Percentiles rank a stretch among this genome's conserved stretches.
Evolutionary conservation across 2,797 vertebrate genomes (phyloP).

Genomic region (Acrocephalus scirpaceus): DNA sequence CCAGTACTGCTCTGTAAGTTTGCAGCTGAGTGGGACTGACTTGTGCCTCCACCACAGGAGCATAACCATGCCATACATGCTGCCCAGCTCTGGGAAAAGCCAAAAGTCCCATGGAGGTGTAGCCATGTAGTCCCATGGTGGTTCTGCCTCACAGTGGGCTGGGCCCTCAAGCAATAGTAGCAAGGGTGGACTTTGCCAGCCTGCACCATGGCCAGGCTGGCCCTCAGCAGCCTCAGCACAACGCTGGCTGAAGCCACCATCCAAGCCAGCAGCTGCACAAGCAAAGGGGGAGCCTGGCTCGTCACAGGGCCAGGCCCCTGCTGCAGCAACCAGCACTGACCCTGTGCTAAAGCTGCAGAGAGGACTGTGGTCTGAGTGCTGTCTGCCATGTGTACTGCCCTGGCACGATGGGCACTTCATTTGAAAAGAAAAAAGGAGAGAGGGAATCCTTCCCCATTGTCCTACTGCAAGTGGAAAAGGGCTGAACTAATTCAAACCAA

Average conservation of each 20-base stretch:
- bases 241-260: not conserved
- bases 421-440: not conserved
- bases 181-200: not conserved
- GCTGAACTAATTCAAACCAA: slow-evolving; percentile 69
- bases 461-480: slow-evolving; percentile 19
- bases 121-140: not conserved
- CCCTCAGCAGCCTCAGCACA: not conserved
- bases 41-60: not conserved
- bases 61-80: accelerated
- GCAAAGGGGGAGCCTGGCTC: not conserved
- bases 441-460: slow-evolving; percentile 48
- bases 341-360: not conserved
- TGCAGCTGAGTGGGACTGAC: not conserved
- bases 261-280: not conserved
- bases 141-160: not conserved
- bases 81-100: not conserved
- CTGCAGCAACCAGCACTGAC: not conserved
- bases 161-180: not conserved
- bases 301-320: not conserved
- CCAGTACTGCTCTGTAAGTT: too few relatives aligned
- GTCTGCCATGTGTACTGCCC: not conserved
- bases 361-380: not conserved
- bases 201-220: not conserved
- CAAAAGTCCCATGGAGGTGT: not conserved
- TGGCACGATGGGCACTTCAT: not conserved